Percentiles rank a stretch among this genome's conserved stretches.
phyloP scores from a whole-genome alignment of 2,797 vertebrate genomes.

The Pipistrellus nathusii region DNA sequence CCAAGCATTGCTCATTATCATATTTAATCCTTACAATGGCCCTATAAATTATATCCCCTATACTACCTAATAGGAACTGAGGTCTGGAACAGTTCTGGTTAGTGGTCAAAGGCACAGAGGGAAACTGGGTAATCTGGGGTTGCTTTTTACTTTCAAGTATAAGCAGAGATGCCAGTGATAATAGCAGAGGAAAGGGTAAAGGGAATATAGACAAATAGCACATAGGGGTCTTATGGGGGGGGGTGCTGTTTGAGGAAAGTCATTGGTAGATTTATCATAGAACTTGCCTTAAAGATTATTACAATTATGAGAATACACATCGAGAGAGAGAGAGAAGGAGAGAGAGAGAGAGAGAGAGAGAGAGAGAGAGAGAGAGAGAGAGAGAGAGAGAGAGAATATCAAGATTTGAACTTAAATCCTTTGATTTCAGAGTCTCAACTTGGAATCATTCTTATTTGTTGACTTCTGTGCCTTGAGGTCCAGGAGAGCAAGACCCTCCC shows the following conservation, averaged over 20 bases:
- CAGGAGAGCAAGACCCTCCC: neutral
- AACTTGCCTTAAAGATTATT: constrained; percentile 67
- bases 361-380: no score
- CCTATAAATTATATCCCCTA: neutral
- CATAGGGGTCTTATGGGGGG: neutral
- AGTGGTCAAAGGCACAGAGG: neutral
- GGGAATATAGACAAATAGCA: constrained; percentile 60
- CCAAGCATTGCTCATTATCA: neutral
- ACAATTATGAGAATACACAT: constrained; percentile 40
- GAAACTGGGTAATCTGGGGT: constrained; percentile 8
- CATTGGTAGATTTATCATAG: constrained; percentile 61
- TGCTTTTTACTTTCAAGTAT: constrained; percentile 70
- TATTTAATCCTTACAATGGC: neutral
- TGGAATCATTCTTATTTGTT: neutral
- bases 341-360: no score
- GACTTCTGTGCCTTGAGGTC: neutral
- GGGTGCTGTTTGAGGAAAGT: constrained; percentile 50
- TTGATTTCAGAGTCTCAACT: neutral
- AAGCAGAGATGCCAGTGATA: constrained; percentile 62
- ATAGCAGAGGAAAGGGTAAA: constrained; percentile 50
- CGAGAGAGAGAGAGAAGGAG: no score
- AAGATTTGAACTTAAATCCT: neutral
- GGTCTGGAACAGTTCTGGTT: neutral
- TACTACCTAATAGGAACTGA: neutral
- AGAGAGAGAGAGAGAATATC: neutral